Conservation (phyloP, 2,888 invertebrate species). For the Dromius quadrimaculatus region DNA sequence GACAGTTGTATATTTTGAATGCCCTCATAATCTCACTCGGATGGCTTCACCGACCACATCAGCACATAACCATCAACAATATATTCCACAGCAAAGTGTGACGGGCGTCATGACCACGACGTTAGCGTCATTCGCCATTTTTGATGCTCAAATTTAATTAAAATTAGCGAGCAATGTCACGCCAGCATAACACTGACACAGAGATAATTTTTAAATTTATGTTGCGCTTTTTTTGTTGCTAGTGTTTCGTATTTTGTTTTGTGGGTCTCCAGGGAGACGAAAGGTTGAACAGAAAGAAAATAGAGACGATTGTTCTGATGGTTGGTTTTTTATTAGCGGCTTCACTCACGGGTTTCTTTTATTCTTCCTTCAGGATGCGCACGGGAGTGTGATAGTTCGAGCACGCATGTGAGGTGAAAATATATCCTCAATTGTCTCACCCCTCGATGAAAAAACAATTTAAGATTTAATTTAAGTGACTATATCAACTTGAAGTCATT, state of each 20-base stretch:
- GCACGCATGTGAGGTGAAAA: constrained; percentile 6
- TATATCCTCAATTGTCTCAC: too few species aligned
- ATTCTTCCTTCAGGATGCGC: constrained; percentile 31
- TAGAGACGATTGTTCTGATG: constrained; percentile 25
- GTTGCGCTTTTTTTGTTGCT: constrained; percentile 28
- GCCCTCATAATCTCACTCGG: too few species aligned
- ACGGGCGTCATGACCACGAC: background rate
- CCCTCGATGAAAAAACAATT: too few species aligned
- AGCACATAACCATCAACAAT: constrained; percentile 10
- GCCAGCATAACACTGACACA: constrained; percentile 21
- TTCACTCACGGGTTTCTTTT: constrained; percentile 39
- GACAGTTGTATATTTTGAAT: too few species aligned
- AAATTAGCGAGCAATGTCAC: constrained; percentile 33
- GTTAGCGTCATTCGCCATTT: background rate
- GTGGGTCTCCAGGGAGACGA: constrained; percentile 40
- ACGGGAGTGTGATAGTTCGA: constrained; percentile 1
- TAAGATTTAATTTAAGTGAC: too few species aligned
- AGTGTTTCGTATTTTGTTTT: constrained; percentile 38
- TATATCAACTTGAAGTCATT: too few species aligned
- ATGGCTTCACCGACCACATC: too few species aligned
- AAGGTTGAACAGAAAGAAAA: constrained; percentile 1
- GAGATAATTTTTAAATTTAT: constrained; percentile 47
- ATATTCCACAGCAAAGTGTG: constrained; percentile 15
- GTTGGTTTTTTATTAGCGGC: constrained; percentile 46
- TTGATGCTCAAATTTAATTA: constrained; percentile 42